A percentile compares a stretch with the other conserved stretches of the same genome.
phyloP scores from a whole-genome alignment of 30 jellyfish, hydroid and myxozoan species.

The Mastigias papua region DNA sequence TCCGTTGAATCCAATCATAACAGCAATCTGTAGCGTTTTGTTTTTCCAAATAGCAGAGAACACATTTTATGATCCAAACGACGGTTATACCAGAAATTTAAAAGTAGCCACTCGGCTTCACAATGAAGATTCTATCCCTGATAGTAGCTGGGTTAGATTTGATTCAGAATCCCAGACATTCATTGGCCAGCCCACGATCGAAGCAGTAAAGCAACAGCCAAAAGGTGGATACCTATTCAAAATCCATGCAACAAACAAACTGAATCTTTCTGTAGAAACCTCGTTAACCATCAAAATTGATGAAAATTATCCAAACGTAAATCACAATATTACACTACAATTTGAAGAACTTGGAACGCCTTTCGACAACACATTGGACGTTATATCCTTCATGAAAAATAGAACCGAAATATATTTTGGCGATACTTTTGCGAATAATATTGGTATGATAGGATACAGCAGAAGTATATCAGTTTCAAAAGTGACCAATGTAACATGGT shows the following conservation, averaged over 20 bases:
- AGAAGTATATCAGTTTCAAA: conserved; percentile 15
- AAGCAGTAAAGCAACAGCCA: conserved; percentile 42
- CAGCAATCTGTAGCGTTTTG: conserved; percentile 48
- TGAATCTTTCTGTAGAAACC: background rate
- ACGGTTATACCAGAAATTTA: conserved; percentile 74
- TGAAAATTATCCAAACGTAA: background rate
- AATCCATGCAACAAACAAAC: conserved; percentile 31
- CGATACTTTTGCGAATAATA: conserved; percentile 26
- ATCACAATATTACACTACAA: conserved; percentile 10
- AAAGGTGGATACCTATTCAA: conserved; percentile 55
- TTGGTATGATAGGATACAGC: conserved; percentile 31
- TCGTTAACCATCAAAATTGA: background rate
- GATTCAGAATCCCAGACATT: conserved; percentile 35
- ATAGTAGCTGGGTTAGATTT: conserved; percentile 57
- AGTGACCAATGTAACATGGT: conserved; percentile 54
- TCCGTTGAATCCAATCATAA: conserved; percentile 25
- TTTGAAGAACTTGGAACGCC: conserved; percentile 2
- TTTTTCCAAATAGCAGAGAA: conserved; percentile 66
- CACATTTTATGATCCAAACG: conserved; percentile 71
- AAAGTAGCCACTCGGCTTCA: conserved; percentile 31
- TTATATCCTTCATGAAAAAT: conserved; percentile 10
- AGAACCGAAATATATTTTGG: conserved; percentile 36
- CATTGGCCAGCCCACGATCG: conserved; percentile 67
- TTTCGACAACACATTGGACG: background rate
- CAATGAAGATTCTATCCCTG: conserved; percentile 17